Percentiles rank a stretch among this genome's conserved stretches.
These are phyloP conservation scores for Origma solitaria DNA, from an alignment of 2,113 vertebrate genomes.

Conservation along the genomic window DNA sequence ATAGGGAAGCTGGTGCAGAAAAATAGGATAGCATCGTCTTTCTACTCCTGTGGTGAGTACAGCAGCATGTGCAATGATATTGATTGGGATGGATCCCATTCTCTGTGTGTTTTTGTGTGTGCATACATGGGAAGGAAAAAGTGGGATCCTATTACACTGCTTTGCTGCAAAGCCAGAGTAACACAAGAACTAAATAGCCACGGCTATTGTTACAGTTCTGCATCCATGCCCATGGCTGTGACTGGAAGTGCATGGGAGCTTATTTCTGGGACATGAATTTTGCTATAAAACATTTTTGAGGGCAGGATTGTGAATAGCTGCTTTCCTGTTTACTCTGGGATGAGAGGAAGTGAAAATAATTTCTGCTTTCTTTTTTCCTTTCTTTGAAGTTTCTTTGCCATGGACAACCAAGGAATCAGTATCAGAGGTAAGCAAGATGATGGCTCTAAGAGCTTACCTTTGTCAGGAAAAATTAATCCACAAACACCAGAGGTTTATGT, in stretches of 20 bases:
- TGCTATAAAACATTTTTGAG: not conserved
- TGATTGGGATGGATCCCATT: not conserved
- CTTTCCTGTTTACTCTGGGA: conserved; percentile 22
- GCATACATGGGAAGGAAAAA: accelerated
- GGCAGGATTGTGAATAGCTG: not conserved
- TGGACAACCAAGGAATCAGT: not conserved
- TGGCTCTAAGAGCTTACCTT: not conserved
- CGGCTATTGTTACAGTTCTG: not conserved
- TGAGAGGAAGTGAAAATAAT: conserved; percentile 1
- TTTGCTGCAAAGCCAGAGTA: not conserved
- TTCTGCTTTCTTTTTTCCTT: not conserved
- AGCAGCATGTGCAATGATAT: not conserved
- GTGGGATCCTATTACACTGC: not conserved
- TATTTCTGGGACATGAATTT: not conserved
- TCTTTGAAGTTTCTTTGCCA: not conserved
- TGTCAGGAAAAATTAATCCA: too few species aligned
- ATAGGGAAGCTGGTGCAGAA: not conserved
- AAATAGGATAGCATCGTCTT: not conserved
- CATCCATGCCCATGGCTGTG: not conserved
- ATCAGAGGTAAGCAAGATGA: conserved; percentile 20
- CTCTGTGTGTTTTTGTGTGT: not conserved
- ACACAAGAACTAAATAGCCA: not conserved
- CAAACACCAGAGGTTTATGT: too few species aligned
- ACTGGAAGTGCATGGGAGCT: not conserved
- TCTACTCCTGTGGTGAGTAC: conserved; percentile 36